Evolutionary conservation across 1,140 invertebrate genomes (phyloP).

Genomic region (Eulimnadia texana): DNA sequence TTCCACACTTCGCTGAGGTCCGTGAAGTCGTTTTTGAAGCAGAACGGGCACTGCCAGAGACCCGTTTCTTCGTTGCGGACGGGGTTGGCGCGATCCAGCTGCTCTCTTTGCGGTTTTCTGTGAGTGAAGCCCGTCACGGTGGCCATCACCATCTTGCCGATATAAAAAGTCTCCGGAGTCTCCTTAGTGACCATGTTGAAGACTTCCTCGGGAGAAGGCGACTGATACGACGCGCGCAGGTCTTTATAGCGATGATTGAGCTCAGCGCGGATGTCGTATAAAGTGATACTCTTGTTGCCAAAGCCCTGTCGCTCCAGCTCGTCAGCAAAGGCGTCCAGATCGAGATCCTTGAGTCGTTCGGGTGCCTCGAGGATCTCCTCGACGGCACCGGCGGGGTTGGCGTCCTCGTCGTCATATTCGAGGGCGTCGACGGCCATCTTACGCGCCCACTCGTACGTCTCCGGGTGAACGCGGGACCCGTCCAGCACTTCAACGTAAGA

Average conservation of each 20-base stretch:
- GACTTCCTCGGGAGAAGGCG: slow-evolving; percentile 67
- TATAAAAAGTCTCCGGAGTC: slow-evolving; percentile 84
- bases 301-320: slow-evolving; percentile 90
- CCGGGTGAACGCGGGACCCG: slow-evolving; percentile 93
- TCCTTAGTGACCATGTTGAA: slow-evolving; percentile 96
- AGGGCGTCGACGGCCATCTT: slow-evolving; percentile 99
- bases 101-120: slow-evolving; percentile 77
- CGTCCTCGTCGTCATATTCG: slow-evolving; percentile 69
- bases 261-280: slow-evolving; percentile 95
- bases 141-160: slow-evolving; percentile 71
- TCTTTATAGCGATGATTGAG: slow-evolving; percentile 93
- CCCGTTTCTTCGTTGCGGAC: slow-evolving; percentile 84
- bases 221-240: slow-evolving; percentile 58
- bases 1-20: slow-evolving; percentile 94
- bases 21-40: slow-evolving; percentile 80
- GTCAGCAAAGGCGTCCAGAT: slow-evolving; percentile 96
- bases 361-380: slow-evolving; percentile 95
- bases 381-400: slow-evolving; percentile 88
- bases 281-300: slow-evolving; percentile 91
- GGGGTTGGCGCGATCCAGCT: slow-evolving; percentile 88
- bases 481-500: slow-evolving; percentile 92
- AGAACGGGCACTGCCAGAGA: slow-evolving; percentile 95
- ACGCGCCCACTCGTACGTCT: slow-evolving; percentile 97
- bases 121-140: slow-evolving; percentile 62
- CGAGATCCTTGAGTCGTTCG: slow-evolving; percentile 86